Conservation (phyloP, 2,797 vertebrate species). For the Pelochelys cantorii region DNA sequence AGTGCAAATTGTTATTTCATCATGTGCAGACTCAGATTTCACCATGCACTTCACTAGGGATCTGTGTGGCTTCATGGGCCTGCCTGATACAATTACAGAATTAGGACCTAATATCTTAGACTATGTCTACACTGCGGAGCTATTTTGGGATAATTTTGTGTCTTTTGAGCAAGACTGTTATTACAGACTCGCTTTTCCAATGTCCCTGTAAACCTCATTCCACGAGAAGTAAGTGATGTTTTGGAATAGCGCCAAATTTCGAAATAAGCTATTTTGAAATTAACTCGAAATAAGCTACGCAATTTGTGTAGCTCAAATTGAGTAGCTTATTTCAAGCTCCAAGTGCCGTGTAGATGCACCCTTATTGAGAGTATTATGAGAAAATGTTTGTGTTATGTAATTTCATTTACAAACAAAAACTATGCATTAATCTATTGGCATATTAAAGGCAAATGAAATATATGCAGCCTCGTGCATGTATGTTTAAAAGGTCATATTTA, state of each 20-base stretch:
- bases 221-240: too few species aligned
- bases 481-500: not conserved
- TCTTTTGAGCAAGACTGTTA: too few species aligned
- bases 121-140: too few species aligned
- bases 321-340: too few species aligned
- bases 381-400: not conserved
- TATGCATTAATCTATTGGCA: not conserved
- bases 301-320: too few species aligned
- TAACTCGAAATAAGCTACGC: too few species aligned
- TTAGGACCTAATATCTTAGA: not conserved
- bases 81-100: not conserved
- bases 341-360: too few species aligned
- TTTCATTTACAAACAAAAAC: not conserved
- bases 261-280: too few species aligned
- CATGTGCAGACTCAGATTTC: not conserved
- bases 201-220: too few species aligned
- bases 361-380: not conserved
- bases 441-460: not conserved
- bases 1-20: not conserved
- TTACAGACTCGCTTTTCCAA: too few species aligned
- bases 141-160: too few species aligned
- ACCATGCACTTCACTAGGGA: not conserved
- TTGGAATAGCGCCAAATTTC: too few species aligned
- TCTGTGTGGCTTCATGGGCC: not conserved
- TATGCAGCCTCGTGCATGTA: not conserved